phyloP scores from a whole-genome alignment of 2,113 vertebrate species.

The Manacus vitellinus region DNA sequence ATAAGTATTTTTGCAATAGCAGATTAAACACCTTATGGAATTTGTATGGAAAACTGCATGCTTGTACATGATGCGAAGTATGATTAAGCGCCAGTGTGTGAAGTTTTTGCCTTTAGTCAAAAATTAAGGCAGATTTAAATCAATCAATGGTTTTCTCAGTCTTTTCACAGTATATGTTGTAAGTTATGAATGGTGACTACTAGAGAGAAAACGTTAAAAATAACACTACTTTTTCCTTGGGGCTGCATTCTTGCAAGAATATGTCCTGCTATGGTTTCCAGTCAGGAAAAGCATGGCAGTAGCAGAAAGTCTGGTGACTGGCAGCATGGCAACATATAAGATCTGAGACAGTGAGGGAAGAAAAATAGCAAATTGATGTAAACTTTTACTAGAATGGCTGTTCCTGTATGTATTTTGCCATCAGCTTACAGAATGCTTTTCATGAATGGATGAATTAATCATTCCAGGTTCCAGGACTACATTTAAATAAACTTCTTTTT shows the following conservation, averaged over 20 bases:
- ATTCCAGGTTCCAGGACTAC: neutral
- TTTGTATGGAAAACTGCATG: constrained; percentile 56
- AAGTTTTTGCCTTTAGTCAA: constrained; percentile 47
- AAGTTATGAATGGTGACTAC: neutral
- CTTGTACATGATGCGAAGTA: constrained; percentile 53
- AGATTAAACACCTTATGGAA: constrained; percentile 67
- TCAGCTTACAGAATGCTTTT: neutral
- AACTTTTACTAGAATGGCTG: neutral
- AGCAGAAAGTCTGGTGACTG: neutral
- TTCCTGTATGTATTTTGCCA: neutral
- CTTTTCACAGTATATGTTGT: neutral
- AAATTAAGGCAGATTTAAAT: constrained; percentile 42
- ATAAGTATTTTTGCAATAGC: constrained; percentile 67
- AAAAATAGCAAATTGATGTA: neutral
- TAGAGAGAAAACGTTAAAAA: neutral
- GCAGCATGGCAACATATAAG: neutral
- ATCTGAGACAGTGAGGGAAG: neutral
- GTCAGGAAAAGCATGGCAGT: neutral
- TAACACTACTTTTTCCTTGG: neutral
- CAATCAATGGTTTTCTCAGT: constrained; percentile 26
- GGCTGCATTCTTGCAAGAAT: neutral
- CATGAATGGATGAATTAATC: neutral
- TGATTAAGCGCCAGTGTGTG: constrained; percentile 46
- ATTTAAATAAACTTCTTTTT: neutral
- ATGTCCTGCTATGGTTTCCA: neutral